phyloP scores from a whole-genome alignment of 2,797 vertebrate species.

The Spinibarbus caldwelli region DNA sequence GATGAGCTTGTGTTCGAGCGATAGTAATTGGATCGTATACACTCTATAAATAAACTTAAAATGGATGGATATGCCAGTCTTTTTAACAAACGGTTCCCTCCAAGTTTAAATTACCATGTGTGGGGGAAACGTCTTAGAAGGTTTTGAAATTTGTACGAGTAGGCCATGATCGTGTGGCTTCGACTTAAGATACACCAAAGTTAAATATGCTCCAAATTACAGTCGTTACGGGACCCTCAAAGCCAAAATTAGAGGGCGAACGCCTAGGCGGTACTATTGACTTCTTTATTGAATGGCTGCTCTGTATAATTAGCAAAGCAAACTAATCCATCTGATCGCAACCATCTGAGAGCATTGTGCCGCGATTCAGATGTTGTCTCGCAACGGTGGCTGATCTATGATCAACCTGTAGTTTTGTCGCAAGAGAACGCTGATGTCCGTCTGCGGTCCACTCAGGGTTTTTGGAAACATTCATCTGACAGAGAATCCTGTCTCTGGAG shows the following conservation, averaged over 20 bases:
- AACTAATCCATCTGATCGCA: constrained; percentile 48
- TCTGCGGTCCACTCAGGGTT: constrained; percentile 2
- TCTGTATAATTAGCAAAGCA: constrained; percentile 56
- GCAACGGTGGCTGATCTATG: not conserved
- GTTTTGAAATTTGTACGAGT: constrained; percentile 33
- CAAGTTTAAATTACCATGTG: constrained; percentile 48
- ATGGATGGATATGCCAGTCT: constrained; percentile 41
- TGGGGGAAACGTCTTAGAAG: constrained; percentile 26
- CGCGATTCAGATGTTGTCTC: not conserved
- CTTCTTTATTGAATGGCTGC: constrained; percentile 45
- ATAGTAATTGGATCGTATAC: constrained; percentile 24
- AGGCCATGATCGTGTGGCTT: constrained; percentile 49
- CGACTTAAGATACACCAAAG: constrained; percentile 38
- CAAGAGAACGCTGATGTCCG: constrained; percentile 6
- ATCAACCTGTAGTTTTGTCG: not conserved
- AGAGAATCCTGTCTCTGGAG: constrained; percentile 4
- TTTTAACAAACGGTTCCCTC: constrained; percentile 32
- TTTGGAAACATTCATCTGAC: constrained; percentile 15
- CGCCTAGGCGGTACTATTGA: constrained; percentile 17
- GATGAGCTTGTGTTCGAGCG: constrained; percentile 16
- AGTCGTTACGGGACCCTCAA: constrained; percentile 43
- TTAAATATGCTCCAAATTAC: constrained; percentile 55
- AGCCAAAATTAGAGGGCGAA: constrained; percentile 53
- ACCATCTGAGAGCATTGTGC: constrained; percentile 25
- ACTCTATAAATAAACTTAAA: constrained; percentile 51